These are phyloP conservation scores for Thaumatotibia leucotreta DNA, from an alignment of 1,140 invertebrate genomes.

Conservation along the genomic window DNA sequence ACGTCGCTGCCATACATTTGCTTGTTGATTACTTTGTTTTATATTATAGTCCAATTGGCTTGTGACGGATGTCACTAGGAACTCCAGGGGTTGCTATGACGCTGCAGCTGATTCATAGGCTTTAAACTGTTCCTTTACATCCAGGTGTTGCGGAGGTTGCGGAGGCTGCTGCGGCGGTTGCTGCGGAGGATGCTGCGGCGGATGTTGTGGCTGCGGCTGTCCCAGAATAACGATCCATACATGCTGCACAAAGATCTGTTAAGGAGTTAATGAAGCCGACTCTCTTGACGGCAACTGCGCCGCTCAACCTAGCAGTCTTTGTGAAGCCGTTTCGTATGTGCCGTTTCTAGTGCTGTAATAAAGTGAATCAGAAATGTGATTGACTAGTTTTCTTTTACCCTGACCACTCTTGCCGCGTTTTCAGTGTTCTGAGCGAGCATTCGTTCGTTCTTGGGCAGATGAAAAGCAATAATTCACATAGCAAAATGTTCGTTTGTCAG, in stretches of 20 bases:
- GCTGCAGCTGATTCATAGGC: too few species aligned
- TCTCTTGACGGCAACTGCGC: background rate
- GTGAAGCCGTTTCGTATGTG: background rate
- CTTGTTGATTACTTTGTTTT: too few species aligned
- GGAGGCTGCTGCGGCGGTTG: conserved; percentile 45
- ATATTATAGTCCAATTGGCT: too few species aligned
- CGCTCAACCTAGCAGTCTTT: background rate
- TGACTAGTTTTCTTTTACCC: background rate
- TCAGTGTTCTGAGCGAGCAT: too few species aligned
- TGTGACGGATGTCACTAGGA: too few species aligned
- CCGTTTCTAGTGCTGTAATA: conserved; percentile 2
- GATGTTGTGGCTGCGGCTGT: background rate
- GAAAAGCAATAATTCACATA: too few species aligned
- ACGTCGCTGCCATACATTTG: too few species aligned
- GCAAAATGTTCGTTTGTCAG: too few species aligned
- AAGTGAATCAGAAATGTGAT: conserved; percentile 3
- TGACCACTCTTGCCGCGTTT: too few species aligned
- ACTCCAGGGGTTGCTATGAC: too few species aligned
- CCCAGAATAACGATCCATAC: conserved; percentile 16
- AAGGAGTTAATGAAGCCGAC: background rate
- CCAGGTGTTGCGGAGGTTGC: conserved; percentile 14
- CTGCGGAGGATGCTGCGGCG: background rate
- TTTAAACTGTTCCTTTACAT: background rate
- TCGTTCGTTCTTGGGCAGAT: too few species aligned
- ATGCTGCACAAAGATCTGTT: conserved; percentile 19